A percentile compares a stretch with the other conserved stretches of the same genome.
These are phyloP conservation scores for Campylorhamphus procurvoides DNA, from an alignment of 2,113 vertebrate genomes.

Conservation along the genomic window DNA sequence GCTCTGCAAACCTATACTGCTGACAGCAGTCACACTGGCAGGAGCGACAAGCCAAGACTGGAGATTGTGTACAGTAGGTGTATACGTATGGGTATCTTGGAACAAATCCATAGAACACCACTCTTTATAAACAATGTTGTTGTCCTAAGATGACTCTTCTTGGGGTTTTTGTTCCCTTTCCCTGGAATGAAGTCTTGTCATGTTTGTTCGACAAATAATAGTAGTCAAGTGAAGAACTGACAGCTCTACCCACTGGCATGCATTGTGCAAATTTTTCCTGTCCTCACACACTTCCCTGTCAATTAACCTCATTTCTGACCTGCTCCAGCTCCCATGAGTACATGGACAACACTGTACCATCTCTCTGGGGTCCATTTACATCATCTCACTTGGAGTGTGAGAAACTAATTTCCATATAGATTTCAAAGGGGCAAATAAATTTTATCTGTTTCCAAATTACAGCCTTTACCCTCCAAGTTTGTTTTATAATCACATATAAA, in stretches of 20 bases:
- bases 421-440: background rate
- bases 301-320: conserved; percentile 65
- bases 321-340: background rate
- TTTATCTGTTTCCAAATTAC: conserved; percentile 37
- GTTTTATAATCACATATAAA: conserved; percentile 50
- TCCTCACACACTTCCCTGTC: conserved; percentile 33
- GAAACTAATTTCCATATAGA: conserved; percentile 29
- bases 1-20: background rate
- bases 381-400: background rate
- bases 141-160: conserved; percentile 4
- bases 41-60: background rate
- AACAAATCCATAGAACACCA: background rate
- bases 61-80: background rate
- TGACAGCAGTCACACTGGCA: background rate
- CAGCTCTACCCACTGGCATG: conserved; percentile 33
- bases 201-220: conserved; percentile 17
- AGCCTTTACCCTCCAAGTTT: conserved; percentile 7
- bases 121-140: background rate
- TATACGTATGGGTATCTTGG: background rate
- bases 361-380: background rate
- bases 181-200: background rate
- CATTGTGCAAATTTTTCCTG: conserved; percentile 31
- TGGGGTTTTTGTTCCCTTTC: background rate
- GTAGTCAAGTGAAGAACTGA: conserved; percentile 16
- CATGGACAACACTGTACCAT: background rate